Evolutionary conservation across 2,888 invertebrate genomes (phyloP), one percentile per base, ranked within the genome.

Genomic region (Ditula angustiorana): DNA sequence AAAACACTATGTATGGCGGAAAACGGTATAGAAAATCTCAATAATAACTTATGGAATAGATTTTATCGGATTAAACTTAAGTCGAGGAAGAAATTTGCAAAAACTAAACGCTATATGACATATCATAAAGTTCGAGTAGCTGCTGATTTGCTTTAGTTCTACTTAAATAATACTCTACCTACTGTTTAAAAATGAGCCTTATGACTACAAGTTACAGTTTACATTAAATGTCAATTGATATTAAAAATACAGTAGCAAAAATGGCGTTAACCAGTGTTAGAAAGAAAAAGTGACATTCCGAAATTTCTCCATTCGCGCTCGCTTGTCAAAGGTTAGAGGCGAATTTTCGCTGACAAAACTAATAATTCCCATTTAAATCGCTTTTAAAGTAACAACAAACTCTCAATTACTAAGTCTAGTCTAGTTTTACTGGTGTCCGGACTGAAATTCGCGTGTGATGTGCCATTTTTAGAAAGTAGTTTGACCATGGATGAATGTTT

Each of bases 281-380:
- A 52, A 50, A 63, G 57, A 41, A 63, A 63, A 63, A 63, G 63
- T 63, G 63, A 57, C 63, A 63, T 50, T 63, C 50, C 16, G 57
- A 63, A 58, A 52, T 58, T 63, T 63, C 50, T 33, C n/a, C n/a
- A 50, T 50, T 41, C 19, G 33, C 26, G 13, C 49, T 47, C 26
- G 50, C n/a, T 28, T 56, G 49, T 57, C 63, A 63, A 44, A 63
- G 63, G 63, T 58, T 63, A 63, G 30, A 49, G 50, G 50, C 33
- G 44, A 26, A 26, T 63, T 63, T 35, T 44, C 41, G 63, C 63
- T 52, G 33, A 23, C 8, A 52, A 57, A 57, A 58, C 19, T 33
- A 26, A 13, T 28, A 26, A 35, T 21, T 58, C 37, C 24, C 50
- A 33, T 19, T 33, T 44, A 52, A 57, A 33, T 16, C 24, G 4